Evolutionary conservation across 2,113 vertebrate species (phyloP), one percentile per base, ranked within the genome.

Genomic region (Plestiodon gilberti): DNA sequence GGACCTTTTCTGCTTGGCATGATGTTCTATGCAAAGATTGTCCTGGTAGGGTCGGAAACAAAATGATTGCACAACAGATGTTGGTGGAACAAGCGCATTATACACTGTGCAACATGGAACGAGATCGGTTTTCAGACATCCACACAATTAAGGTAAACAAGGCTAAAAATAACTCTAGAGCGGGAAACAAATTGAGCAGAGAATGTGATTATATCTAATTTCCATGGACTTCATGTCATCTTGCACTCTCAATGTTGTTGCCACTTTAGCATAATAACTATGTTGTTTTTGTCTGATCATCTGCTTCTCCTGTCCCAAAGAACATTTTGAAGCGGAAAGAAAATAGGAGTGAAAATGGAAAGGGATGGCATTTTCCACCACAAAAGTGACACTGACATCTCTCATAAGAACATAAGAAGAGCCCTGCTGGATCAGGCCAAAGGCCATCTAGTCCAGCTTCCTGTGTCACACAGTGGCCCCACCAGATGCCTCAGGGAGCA

Each of bases 181-280:
- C 83, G 83, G 40, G 85, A 91, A 90, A 86, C 43, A 89, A 93
- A 83, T 40, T 75, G 81, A 90, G 81, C 79, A 86, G 81, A 87
- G 28, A 65, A 40, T 83, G 61, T 40, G 65, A 86, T 88, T 83
- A 65, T 65, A 77, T 64, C 65, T 52, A 30, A 85, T 92, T 91
- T 92, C 82, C 65, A 48, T 7, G 33, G 84, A 69, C 83, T 85
- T 88, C 48, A 1, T 87, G 57, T 83, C 81, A 20, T 88, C 84
- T 84, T 78, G 17, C 76, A 7, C 38, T 87, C 23, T 55, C 28
- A 83, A 52, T 67, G 1, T 30, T 84, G 23, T 81, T 92, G 74
- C 61, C 23, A 10, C 5, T 75, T 75, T 23, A 90, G 82, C 69
- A 74, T 55, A 20, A 28, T 6, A 82, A 90, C 88, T 82, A 43